These are phyloP conservation scores for Megaceryle alcyon DNA, from an alignment of 2,797 vertebrate species.

Conservation along the genomic window DNA sequence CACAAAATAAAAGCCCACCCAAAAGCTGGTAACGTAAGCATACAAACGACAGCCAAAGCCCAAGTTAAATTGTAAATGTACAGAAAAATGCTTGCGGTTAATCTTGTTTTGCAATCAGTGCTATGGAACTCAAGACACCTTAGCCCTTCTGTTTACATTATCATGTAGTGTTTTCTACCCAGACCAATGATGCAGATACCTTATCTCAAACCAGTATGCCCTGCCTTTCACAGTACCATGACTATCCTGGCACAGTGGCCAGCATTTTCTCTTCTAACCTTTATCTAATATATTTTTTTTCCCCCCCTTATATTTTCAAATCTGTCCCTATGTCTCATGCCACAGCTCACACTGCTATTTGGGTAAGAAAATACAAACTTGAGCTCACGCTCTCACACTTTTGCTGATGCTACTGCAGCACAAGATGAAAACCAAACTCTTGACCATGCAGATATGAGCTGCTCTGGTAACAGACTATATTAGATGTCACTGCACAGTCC, in stretches of 20 bases:
- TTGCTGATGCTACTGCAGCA: not conserved
- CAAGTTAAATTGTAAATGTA: not conserved
- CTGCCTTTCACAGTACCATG: not conserved
- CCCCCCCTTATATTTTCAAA: not conserved
- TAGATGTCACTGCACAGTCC: not conserved
- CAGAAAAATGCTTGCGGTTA: not conserved
- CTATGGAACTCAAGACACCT: not conserved
- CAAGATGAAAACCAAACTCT: not conserved
- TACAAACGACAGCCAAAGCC: not conserved
- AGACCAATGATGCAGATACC: not conserved
- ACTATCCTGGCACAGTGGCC: not conserved
- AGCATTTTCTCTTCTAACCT: not conserved
- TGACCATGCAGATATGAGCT: not conserved
- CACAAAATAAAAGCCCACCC: not conserved
- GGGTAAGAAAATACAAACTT: not conserved
- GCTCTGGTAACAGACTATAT: not conserved
- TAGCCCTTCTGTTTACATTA: not conserved
- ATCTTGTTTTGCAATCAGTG: not conserved
- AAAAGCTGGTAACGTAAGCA: fast-evolving
- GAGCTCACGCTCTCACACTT: not conserved
- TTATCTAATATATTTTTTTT: not conserved
- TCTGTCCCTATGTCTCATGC: not conserved
- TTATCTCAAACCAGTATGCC: not conserved
- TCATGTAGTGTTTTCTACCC: not conserved
- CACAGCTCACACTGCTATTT: not conserved